A percentile compares a stretch with the other conserved stretches of the same genome.
Evolutionary conservation across 2,113 vertebrate genomes (phyloP).

Genomic region (Oceanodroma tethys): DNA sequence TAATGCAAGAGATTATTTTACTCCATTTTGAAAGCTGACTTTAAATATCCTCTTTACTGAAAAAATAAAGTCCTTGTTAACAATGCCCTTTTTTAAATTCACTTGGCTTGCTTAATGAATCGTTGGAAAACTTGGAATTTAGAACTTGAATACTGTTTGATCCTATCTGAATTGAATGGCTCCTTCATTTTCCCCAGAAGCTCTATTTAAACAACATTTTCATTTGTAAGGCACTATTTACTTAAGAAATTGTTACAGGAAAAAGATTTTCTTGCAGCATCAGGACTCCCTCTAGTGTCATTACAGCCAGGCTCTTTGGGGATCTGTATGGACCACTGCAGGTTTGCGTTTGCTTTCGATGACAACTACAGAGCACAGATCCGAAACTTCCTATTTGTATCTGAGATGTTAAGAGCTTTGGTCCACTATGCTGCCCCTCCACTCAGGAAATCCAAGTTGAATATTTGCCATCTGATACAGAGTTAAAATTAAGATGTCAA

Average conservation of each 20-base stretch:
- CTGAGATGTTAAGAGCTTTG: neutral
- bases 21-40: conserved; percentile 29
- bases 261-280: conserved; percentile 18
- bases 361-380: neutral
- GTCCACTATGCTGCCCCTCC: neutral
- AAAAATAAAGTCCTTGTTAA: conserved; percentile 11
- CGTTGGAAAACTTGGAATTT: neutral
- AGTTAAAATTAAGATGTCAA: neutral
- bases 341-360: neutral
- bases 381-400: neutral
- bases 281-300: conserved; percentile 70
- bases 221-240: neutral
- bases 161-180: neutral
- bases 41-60: neutral
- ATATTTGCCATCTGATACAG: neutral
- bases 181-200: neutral
- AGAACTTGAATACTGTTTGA: neutral
- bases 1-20: neutral
- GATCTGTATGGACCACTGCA: neutral
- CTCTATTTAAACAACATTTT: neutral
- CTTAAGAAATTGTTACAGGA: neutral
- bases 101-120: neutral
- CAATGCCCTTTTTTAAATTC: neutral
- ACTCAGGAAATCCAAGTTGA: neutral
- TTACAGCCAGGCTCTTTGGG: neutral